Percentiles rank a stretch among this genome's conserved stretches.
phyloP scores from a whole-genome alignment of 2,888 invertebrate species.

The Lasioglossum marginatum region DNA sequence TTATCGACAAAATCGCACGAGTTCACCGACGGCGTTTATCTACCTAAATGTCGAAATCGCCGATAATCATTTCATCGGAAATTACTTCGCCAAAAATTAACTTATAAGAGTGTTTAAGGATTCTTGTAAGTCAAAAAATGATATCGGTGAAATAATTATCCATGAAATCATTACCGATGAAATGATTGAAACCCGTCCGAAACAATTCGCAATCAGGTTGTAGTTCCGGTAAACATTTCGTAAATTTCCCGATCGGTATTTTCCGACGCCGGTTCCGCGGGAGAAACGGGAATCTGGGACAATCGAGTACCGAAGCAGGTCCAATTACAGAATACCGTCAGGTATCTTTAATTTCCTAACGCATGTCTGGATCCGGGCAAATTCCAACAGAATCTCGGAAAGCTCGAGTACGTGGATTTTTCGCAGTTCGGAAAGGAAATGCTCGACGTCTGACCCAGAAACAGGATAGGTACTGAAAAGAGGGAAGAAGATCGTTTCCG shows the following conservation, averaged over 20 bases:
- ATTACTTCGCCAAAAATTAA: no score
- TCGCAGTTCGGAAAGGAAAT: not conserved
- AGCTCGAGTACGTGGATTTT: not conserved
- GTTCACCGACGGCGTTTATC: no score
- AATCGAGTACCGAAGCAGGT: constrained; percentile 20
- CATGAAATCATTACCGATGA: not conserved
- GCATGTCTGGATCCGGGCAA: not conserved
- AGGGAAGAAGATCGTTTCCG: not conserved
- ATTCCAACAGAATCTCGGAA: not conserved
- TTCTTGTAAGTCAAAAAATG: not conserved
- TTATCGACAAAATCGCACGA: no score
- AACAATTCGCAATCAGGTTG: not conserved
- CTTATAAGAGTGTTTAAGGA: not conserved
- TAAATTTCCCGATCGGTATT: not conserved
- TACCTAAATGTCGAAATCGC: no score
- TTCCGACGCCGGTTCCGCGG: not conserved
- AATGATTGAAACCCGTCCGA: not conserved
- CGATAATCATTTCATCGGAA: no score
- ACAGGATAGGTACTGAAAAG: constrained; percentile 8
- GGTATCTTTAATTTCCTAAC: constrained; percentile 30
- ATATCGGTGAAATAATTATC: not conserved
- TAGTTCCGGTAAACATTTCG: not conserved
- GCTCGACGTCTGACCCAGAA: constrained; percentile 27
- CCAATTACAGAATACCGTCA: constrained; percentile 10
- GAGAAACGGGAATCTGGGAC: constrained; percentile 1